Evolutionary conservation across 1,140 invertebrate species (phyloP), one percentile per base, ranked within the genome.

Genomic region (Tetramorium parvispinum): DNA sequence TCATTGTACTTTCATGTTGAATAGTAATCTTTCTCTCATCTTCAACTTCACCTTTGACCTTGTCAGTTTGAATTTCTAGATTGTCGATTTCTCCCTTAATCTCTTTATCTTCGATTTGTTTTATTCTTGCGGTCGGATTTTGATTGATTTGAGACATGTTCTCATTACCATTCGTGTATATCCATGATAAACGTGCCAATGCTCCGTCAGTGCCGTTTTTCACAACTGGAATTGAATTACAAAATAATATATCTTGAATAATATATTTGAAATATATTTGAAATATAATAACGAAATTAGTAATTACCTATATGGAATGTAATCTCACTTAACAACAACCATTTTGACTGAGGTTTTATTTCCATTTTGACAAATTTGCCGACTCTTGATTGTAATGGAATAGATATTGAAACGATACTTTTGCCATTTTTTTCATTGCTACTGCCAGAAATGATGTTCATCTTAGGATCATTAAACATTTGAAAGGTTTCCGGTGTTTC

Each of bases 301-400:
- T 57, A 7, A 40, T 49, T 95, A 97, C 97, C 95, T n/a, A 97
- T 97, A 88, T 97, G 96, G 89, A 98, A 98, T 5, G 96, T 96
- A 81, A 99, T 96, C 95, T 99, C 98, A 93, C 98, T 98, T 86
- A 99, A 97, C 65, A 99, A 96, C 73, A 99, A 97, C 98, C 98
- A 99, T 91, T 97, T 97, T n/a, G 97, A 96, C 55, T 97, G 97
- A 92, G 98, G 98, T 90, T 96, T 97, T 2, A 99, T 95, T 92
- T 97, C 97, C 51, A 98, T 88, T 93, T 97, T 97, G 61, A 98
- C 96, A 92, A 97, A 98, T 90, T 96, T 96, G 0, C 97, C 98
- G 18, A 98, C 96, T 81, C 97, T 96, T 91, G 98, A 97, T 87
- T 97, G 96, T 6, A 99, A 95, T 63, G 97, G 96, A 61, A 99